Percentiles rank a stretch among this genome's conserved stretches.
Evolutionary conservation across 2,113 vertebrate species (phyloP).

Genomic region (Anser cygnoides): DNA sequence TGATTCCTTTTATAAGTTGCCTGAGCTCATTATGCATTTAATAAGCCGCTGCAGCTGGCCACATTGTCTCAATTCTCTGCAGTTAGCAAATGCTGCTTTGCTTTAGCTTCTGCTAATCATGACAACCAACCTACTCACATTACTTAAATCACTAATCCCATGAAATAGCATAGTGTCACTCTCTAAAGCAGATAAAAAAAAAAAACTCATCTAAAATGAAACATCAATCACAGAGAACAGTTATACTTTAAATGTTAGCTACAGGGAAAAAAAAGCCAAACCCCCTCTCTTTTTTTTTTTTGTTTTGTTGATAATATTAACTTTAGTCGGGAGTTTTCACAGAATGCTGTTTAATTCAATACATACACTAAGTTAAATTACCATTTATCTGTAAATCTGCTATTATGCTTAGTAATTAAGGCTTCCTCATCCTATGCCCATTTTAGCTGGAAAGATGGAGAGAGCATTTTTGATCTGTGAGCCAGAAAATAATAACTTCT

Average conservation of each 20-base stretch:
- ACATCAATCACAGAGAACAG: neutral
- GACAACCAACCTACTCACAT: neutral
- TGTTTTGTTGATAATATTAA: neutral
- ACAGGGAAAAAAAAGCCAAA: neutral
- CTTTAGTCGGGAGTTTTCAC: neutral
- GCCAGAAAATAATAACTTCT: neutral
- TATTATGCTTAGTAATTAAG: neutral
- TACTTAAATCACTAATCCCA: neutral
- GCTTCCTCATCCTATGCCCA: neutral
- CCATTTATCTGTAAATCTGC: neutral
- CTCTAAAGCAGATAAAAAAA: neutral
- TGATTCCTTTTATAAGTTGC: neutral
- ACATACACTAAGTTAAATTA: neutral
- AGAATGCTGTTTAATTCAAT: neutral
- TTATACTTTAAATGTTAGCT: neutral
- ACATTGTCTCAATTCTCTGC: neutral
- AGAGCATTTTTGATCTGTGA: neutral
- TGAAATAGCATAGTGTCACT: neutral
- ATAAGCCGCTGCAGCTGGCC: neutral
- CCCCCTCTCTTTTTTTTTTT: neutral
- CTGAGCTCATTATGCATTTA: slow-evolving; percentile 2
- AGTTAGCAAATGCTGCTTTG: neutral
- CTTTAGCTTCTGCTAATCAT: slow-evolving; percentile 21
- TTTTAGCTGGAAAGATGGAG: neutral
- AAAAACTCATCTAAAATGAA: neutral